Evolutionary conservation across 2,797 vertebrate species (phyloP).

Genomic region (Spinus pinus): DNA sequence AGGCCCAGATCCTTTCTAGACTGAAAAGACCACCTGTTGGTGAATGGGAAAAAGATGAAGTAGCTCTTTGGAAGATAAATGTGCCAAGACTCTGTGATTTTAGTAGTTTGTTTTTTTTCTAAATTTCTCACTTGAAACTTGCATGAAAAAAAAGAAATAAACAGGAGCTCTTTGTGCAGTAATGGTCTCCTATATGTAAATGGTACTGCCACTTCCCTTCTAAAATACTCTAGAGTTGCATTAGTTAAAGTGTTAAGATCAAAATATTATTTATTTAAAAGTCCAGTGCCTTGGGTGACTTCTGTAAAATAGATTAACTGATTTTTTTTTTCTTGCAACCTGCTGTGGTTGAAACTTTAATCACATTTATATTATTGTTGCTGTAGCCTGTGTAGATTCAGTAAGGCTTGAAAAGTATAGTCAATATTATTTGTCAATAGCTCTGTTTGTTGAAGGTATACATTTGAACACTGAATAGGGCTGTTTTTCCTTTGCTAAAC

Average conservation of each 20-base stretch:
- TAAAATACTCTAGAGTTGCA: background rate
- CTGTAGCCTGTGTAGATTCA: background rate
- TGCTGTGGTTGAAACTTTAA: background rate
- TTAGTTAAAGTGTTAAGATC: background rate
- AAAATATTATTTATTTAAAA: background rate
- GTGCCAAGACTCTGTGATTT: constrained; percentile 22
- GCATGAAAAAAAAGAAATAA: background rate
- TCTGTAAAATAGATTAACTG: background rate
- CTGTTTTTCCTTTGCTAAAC: background rate
- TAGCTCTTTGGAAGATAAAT: constrained; percentile 18
- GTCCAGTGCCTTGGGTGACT: background rate
- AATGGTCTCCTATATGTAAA: background rate
- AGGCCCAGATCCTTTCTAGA: background rate
- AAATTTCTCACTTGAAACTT: background rate
- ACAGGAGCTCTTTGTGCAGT: background rate
- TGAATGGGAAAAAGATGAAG: constrained; percentile 14
- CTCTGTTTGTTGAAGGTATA: background rate
- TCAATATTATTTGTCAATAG: background rate
- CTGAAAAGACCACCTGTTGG: constrained; percentile 18
- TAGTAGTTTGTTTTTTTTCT: background rate
- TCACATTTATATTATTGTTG: background rate
- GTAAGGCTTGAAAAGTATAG: constrained; percentile 2
- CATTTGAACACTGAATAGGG: background rate
- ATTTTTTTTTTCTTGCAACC: background rate
- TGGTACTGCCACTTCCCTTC: background rate